Percentiles rank a stretch among this genome's conserved stretches.
These are phyloP conservation scores for Lonchura striata DNA, from an alignment of 2,113 vertebrate species.

Conservation along the genomic window DNA sequence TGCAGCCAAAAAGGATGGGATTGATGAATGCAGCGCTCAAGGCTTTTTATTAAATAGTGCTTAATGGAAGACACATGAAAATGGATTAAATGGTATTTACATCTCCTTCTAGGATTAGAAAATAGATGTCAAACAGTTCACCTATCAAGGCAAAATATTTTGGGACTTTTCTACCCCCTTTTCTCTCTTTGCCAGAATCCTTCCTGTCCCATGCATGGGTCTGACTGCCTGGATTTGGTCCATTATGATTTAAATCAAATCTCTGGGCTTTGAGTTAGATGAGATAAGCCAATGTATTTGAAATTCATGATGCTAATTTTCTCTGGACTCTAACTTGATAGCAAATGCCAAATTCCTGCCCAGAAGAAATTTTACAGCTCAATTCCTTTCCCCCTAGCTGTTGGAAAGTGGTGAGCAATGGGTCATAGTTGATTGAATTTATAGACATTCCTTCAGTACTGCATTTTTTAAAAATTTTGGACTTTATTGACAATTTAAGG, in stretches of 20 bases:
- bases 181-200: not conserved
- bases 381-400: not conserved
- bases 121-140: not conserved
- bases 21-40: not conserved
- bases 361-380: slow-evolving; percentile 52
- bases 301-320: slow-evolving; percentile 41
- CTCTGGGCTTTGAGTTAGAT: not conserved
- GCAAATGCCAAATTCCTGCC: slow-evolving; percentile 26
- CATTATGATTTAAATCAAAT: slow-evolving; percentile 57
- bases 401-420: not conserved
- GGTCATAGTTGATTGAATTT: slow-evolving; percentile 10
- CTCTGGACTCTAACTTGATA: slow-evolving; percentile 21
- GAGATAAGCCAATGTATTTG: slow-evolving; percentile 38
- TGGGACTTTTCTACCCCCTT: not conserved
- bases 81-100: not conserved
- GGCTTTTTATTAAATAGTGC: not conserved
- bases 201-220: not conserved
- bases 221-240: not conserved
- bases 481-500: not conserved
- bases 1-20: not conserved
- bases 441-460: not conserved
- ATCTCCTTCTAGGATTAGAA: not conserved
- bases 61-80: not conserved
- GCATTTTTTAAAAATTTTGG: not conserved
- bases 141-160: not conserved